phyloP scores from a whole-genome alignment of 2,113 vertebrate genomes.

The Calyptomena viridis region DNA sequence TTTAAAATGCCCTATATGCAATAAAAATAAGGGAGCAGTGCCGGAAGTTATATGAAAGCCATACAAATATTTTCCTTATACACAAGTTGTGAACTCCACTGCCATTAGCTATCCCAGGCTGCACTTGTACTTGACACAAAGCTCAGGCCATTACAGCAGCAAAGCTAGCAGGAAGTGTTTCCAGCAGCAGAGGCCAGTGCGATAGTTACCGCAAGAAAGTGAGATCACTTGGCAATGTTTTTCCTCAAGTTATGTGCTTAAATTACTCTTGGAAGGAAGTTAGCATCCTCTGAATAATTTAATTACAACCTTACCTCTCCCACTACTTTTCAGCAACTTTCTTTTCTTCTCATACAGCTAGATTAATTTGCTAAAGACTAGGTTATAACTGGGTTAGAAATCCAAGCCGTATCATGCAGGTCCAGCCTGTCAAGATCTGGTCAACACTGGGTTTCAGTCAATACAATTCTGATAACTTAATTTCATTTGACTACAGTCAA shows the following conservation, averaged over 20 bases:
- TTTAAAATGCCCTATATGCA: constrained; percentile 49
- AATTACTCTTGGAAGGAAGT: constrained; percentile 69
- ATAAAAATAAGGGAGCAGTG: constrained; percentile 13
- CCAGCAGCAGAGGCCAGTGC: constrained; percentile 63
- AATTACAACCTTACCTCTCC: constrained; percentile 66
- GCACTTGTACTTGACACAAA: constrained; percentile 48
- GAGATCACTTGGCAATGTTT: constrained; percentile 27
- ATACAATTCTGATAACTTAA: constrained; percentile 69
- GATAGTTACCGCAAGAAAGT: constrained; percentile 47
- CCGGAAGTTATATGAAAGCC: constrained; percentile 57
- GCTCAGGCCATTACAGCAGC: constrained; percentile 56
- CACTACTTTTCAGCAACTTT: constrained; percentile 72
- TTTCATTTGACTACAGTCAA: constrained; percentile 64
- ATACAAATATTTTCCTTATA: constrained; percentile 30
- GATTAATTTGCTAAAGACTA: constrained; percentile 72
- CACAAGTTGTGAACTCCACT: constrained; percentile 54
- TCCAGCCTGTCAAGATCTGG: constrained; percentile 83
- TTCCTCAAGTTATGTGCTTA: constrained; percentile 64
- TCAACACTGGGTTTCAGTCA: constrained; percentile 75
- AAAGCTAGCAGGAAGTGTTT: constrained; percentile 59
- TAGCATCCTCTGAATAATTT: constrained; percentile 73
- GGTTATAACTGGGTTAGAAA: constrained; percentile 73
- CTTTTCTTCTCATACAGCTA: constrained; percentile 66
- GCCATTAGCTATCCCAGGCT: constrained; percentile 45
- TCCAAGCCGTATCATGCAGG: constrained; percentile 79